Evolutionary conservation across 2,888 invertebrate genomes (phyloP), one percentile per base, ranked within the genome.

Genomic region (Opisthograptis luteolata): DNA sequence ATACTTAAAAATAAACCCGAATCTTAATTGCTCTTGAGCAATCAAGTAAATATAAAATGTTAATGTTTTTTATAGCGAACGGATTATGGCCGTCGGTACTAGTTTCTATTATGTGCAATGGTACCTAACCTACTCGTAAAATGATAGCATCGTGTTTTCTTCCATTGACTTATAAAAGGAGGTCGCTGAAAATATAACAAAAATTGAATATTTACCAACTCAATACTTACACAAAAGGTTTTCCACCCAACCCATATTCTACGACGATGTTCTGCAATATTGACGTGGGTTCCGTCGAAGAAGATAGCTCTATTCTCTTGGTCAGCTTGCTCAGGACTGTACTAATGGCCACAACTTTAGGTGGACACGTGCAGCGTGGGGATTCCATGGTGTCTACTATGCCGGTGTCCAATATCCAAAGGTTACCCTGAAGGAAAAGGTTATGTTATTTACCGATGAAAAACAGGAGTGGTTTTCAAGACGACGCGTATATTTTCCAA

Each of bases 401-500:
- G 8, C 96, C 96, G 7, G 91, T 92, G 69, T 96, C 95, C 53
- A 96, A 79, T 0, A 93, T 91, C 96, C 96, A 96, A 5, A 96
- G 84, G 54, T 94, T 92, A 34, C 93, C 93, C 74, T 94, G 91
- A 32, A 35, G 40, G 30, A 10, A 41, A 8, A 22, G 30, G n/a
- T n/a, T n/a, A n/a, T n/a, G n/a, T n/a, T n/a, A n/a, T n/a, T n/a
- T n/a, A n/a, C n/a, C n/a, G n/a, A n/a, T n/a, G n/a, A n/a, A n/a
- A n/a, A n/a, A n/a, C n/a, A n/a, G n/a, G n/a, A n/a, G n/a, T n/a
- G n/a, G n/a, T n/a, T n/a, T n/a, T n/a, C n/a, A n/a, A n/a, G n/a
- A n/a, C n/a, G n/a, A n/a, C n/a, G n/a, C n/a, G n/a, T n/a, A n/a
- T n/a, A n/a, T n/a, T n/a, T n/a, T n/a, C n/a, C n/a, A n/a, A n/a